Base-by-base conservation (phyloP, 2,113 vertebrate genomes). In the Chaetodon trifascialis region DNA sequence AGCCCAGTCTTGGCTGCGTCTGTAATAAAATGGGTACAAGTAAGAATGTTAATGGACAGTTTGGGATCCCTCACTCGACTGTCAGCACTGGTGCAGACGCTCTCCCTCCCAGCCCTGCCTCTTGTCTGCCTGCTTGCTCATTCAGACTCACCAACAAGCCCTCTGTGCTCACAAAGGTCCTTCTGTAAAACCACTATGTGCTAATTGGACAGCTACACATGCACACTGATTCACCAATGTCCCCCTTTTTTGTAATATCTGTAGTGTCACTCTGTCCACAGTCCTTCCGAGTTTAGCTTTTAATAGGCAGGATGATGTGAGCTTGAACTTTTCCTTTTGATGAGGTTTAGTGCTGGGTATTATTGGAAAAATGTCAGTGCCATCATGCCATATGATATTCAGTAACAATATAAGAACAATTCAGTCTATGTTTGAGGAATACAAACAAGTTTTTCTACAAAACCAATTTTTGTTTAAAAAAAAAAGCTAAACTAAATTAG, bases 31-130 rank as follows among this genome's bases (percentile, higher is more conserved):
- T 64, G 68, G 51, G 66, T 63, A 60, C 64, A 74, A 52, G 69
- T 79, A 72, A 81, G 84, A 88, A 83, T 87, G 73, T 89, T 89
- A 92, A 91, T 92, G 74, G 86, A 82, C 58, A 83, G 68, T 88
- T 86, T 82, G 72, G 58, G 83, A 82, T 87, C 67, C 59, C 75
- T 83, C 47, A 15, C n/a, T 64, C 49, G 83, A 46, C 73, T 15
- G 10, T 79, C 55, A 69, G 76, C 74, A 34, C 38, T 65, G 55
- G 36, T 56, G 49, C 63, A 89, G 83, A 85, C 60, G 25, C 56
- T 62, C 65, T 73, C 62, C 40, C 60, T 84, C 64, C 65, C 80
- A 58, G 54, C 34, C 55, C 30, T 56, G 40, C 60, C 67, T 83
- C 72, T 66, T 63, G 51, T 83, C 73, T 62, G 47, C 60, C 72